phyloP scores from a whole-genome alignment of 2,797 vertebrate genomes.

The Loris lydekkerianus region DNA sequence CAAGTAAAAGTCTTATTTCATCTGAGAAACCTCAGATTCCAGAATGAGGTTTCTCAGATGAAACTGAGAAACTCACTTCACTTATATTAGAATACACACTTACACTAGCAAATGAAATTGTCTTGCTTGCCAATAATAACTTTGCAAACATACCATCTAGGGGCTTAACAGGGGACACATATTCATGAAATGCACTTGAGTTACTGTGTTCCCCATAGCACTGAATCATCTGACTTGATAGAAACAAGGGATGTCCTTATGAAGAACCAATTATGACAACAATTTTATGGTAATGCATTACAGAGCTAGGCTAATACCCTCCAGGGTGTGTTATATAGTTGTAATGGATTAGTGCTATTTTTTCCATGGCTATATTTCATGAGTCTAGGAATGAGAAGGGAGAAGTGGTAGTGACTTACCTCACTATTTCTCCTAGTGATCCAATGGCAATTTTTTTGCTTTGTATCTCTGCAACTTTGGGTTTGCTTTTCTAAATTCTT shows the following conservation, averaged over 20 bases:
- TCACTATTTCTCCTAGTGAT: not conserved
- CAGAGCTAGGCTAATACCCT: not conserved
- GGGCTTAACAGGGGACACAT: not conserved
- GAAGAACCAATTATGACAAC: not conserved
- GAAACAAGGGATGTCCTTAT: not conserved
- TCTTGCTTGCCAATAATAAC: not conserved
- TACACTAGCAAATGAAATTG: not conserved
- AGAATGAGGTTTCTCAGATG: no score
- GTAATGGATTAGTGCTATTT: not conserved
- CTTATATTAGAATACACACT: not conserved
- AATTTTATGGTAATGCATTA: not conserved
- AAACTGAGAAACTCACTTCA: not conserved
- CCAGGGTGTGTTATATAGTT: not conserved
- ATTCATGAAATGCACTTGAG: not conserved
- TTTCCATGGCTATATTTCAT: not conserved
- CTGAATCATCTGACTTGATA: not conserved
- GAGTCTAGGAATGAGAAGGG: not conserved
- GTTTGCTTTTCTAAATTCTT: not conserved
- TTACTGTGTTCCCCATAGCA: not conserved
- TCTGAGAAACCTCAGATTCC: not conserved
- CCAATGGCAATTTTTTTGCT: not conserved
- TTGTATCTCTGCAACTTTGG: not conserved
- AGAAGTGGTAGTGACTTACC: not conserved
- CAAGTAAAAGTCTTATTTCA: not conserved
- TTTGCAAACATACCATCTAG: not conserved